Percentiles rank a stretch among this genome's conserved stretches.
phyloP scores from a whole-genome alignment of 2,888 invertebrate species.

The Dicyrtoma fusca region DNA sequence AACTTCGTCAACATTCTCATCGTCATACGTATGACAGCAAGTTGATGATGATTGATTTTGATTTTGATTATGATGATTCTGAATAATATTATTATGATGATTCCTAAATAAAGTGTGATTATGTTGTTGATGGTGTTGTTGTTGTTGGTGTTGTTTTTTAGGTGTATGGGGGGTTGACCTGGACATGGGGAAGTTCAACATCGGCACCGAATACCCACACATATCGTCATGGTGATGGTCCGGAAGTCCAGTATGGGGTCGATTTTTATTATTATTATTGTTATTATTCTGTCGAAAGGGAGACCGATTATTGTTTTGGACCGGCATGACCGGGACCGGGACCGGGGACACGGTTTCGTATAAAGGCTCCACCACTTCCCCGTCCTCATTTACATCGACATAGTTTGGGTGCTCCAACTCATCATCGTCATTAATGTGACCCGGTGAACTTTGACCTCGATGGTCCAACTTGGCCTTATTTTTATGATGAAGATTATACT shows the following conservation, averaged over 20 bases:
- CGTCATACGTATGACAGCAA: background rate
- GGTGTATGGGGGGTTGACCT: slow-evolving; percentile 32
- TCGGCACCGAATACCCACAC: background rate
- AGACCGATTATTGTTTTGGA: no score
- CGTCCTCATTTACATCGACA: no score
- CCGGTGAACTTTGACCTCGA: no score
- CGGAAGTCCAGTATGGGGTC: no score
- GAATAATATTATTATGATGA: background rate
- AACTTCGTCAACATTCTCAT: background rate
- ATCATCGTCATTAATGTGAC: background rate
- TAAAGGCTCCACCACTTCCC: slow-evolving; percentile 42
- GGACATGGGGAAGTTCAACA: background rate
- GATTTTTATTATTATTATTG: no score
- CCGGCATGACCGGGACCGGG: background rate
- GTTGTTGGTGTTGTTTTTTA: slow-evolving; percentile 34
- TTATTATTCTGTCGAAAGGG: no score
- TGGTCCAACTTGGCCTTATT: no score
- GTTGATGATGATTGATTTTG: background rate
- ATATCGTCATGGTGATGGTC: no score
- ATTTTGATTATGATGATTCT: background rate
- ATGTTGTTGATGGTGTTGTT: slow-evolving; percentile 23
- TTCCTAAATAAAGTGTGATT: background rate
- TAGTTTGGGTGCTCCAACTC: no score
- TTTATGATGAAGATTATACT: no score
- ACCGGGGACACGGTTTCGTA: slow-evolving; percentile 50